Evolutionary conservation across 2,888 invertebrate species (phyloP), one percentile per base, ranked within the genome.

Genomic region (Laothoe populi): DNA sequence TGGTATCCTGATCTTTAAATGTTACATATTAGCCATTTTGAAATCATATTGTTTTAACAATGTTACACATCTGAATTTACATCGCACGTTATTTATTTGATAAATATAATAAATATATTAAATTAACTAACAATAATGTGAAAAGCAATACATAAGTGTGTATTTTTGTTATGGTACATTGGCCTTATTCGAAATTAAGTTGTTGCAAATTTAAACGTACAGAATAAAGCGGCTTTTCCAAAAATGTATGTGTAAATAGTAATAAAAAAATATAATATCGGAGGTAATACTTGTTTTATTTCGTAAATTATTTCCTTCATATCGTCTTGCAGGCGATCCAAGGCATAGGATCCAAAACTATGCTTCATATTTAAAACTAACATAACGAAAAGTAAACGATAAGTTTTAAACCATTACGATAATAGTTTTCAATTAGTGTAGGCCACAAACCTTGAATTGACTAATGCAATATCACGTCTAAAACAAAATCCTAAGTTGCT

Each of bases 191-290:
- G 78, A 77, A 78, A 75, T 80, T 79, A 83, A 81, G 77, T 83
- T 82, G 76, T 81, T 78, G 75, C 75, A 76, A 76, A 81, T 8
- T 67, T 67, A 73, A 73, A 72, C 81, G 78, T 85, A 86, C 80
- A 83, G 75, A 82, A 66, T 75, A 71, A 75, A 75, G 74, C 74
- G 70, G 82, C 83, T 87, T 85, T 75, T 79, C 75, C 71, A 82
- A 81, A 81, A 82, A 83, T 75, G 73, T 81, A 81, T 81, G 77
- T 86, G 84, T 87, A 86, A 79, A 86, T 85, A 86, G 72, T 75
- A 80, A 83, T 83, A 84, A 84, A 84, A 70, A 10, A 69, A 74
- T 71, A 73, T 75, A 74, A 75, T 60, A 61, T 26, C 46, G 42
- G 19, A 42, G 13, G 21, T 72, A 70, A 64, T 68, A 64, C 44